phyloP scores from a whole-genome alignment of 1,140 invertebrate genomes.

The Apis cerana region DNA sequence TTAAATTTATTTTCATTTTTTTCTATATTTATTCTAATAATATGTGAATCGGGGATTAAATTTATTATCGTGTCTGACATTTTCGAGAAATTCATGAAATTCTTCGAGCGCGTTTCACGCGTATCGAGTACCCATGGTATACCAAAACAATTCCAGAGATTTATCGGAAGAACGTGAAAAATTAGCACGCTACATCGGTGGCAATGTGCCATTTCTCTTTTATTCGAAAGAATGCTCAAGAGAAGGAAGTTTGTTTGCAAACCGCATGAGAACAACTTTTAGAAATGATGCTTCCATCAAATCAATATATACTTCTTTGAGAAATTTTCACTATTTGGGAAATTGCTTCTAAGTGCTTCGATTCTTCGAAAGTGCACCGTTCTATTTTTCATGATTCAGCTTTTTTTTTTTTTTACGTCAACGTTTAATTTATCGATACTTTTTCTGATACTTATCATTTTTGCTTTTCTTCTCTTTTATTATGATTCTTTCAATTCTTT shows the following conservation, averaged over 20 bases:
- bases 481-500: too few relatives aligned
- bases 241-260: background rate
- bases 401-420: too few relatives aligned
- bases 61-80: background rate
- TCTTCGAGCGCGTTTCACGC: background rate
- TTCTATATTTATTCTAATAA: too few relatives aligned
- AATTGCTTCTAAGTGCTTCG: too few relatives aligned
- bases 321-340: too few relatives aligned
- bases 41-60: background rate
- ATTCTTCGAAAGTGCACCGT: too few relatives aligned
- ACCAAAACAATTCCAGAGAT: slow-evolving; percentile 1
- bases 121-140: background rate
- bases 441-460: too few relatives aligned
- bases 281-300: background rate
- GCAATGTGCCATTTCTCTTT: background rate
- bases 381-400: too few relatives aligned
- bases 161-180: background rate
- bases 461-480: too few relatives aligned
- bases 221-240: background rate
- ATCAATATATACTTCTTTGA: background rate
- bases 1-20: background rate
- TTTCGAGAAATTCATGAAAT: background rate
- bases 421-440: too few relatives aligned
- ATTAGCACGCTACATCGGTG: background rate
- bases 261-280: background rate